A percentile compares a stretch with the other conserved stretches of the same genome.
phyloP scores from a whole-genome alignment of 2,888 invertebrate genomes.

The Seladonia tumulorum region DNA sequence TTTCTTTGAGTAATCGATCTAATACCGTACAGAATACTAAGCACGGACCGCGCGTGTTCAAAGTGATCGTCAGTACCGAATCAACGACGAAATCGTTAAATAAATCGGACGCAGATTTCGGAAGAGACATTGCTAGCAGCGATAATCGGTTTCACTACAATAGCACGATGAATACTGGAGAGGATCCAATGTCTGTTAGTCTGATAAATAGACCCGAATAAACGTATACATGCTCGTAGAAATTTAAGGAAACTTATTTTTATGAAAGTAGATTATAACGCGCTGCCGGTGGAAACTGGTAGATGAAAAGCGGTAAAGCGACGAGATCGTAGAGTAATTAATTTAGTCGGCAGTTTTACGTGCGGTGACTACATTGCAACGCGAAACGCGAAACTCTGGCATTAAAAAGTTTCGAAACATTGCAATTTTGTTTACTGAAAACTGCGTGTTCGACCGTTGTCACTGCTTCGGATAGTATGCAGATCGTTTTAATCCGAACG shows the following conservation, averaged over 20 bases:
- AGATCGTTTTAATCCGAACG: background rate
- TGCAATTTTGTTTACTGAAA: background rate
- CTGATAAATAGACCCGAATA: background rate
- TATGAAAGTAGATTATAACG: background rate
- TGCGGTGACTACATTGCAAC: background rate
- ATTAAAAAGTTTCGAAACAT: background rate
- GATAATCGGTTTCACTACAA: background rate
- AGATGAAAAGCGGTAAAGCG: background rate
- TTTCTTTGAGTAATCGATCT: background rate
- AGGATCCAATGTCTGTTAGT: background rate
- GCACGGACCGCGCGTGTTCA: slow-evolving; percentile 25
- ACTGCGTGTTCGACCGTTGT: background rate
- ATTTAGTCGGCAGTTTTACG: background rate
- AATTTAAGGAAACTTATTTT: background rate
- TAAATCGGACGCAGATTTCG: background rate
- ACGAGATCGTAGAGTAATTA: background rate
- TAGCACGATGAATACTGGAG: background rate
- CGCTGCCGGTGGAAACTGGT: background rate
- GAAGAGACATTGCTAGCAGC: background rate
- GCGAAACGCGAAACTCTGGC: background rate
- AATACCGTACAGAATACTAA: background rate
- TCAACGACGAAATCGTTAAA: slow-evolving; percentile 29
- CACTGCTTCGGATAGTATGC: background rate
- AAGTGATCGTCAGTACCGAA: slow-evolving; percentile 36
- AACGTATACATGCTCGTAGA: background rate